Evolutionary conservation across 1,140 invertebrate genomes (phyloP), one percentile per base, ranked within the genome.

Genomic region (Streblospio benedicti): DNA sequence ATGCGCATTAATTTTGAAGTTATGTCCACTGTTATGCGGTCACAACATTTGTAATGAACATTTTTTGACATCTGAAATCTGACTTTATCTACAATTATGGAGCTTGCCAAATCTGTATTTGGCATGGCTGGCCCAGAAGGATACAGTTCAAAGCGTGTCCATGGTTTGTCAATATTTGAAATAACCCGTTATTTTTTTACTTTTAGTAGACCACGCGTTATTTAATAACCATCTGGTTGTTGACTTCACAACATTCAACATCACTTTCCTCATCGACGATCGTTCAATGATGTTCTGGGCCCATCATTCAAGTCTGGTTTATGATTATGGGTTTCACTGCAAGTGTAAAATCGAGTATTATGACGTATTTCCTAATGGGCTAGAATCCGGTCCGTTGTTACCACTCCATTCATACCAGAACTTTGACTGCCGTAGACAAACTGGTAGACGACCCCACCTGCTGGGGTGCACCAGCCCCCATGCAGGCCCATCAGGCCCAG

Each of bases 21-120:
- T n/a, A n/a, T n/a, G n/a, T n/a, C n/a, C n/a, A n/a, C n/a, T n/a
- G n/a, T n/a, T n/a, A n/a, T n/a, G n/a, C n/a, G n/a, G n/a, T n/a
- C n/a, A n/a, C n/a, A n/a, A n/a, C n/a, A n/a, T n/a, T n/a, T n/a
- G n/a, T n/a, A n/a, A n/a, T n/a, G n/a, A n/a, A n/a, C n/a, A n/a
- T n/a, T n/a, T n/a, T n/a, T n/a, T n/a, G n/a, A n/a, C n/a, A n/a
- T n/a, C n/a, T n/a, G n/a, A n/a, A n/a, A n/a, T n/a, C n/a, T n/a
- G n/a, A n/a, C n/a, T n/a, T n/a, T n/a, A n/a, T n/a, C n/a, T n/a
- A n/a, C n/a, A n/a, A 61, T 16, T 32, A 91, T 91, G 89, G 88
- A 91, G 76, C 83, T 91, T 67, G 89, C 89, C 9, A 89, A 89
- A 77, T 88, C 87, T 33, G 77, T 93, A 60, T 93, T 93, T 79